Conservation (phyloP, 2,888 invertebrate genomes). For the Cylindroiulus punctatus region DNA sequence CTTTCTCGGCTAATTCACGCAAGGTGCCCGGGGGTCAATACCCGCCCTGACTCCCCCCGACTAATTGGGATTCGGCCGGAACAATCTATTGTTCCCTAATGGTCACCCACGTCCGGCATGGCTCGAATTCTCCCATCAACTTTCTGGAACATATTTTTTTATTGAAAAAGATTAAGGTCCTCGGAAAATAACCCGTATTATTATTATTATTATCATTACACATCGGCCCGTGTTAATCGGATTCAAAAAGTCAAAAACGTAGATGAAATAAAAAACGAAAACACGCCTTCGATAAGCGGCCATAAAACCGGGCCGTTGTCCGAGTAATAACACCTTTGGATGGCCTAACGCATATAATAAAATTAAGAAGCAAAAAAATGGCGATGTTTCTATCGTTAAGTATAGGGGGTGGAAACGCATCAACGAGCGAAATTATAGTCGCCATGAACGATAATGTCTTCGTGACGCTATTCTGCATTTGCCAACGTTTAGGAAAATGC, state of each 20-base stretch:
- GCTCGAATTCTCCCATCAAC: not conserved
- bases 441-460: not conserved
- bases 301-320: conserved; percentile 1
- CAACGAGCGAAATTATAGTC: not conserved
- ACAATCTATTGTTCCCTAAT: conserved; percentile 28
- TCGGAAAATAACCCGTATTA: conserved; percentile 9
- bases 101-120: conserved; percentile 22
- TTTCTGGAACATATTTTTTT: not conserved
- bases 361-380: not conserved
- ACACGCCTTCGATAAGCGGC: not conserved
- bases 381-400: not conserved
- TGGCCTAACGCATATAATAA: not conserved
- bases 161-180: not conserved
- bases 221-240: not conserved
- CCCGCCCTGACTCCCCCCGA: not conserved
- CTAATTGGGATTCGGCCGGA: conserved; percentile 16
- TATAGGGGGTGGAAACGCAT: not conserved
- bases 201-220: conserved; percentile 19
- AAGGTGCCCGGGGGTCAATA: not conserved
- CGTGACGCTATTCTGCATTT: not conserved
- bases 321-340: not conserved
- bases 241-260: not conserved
- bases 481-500: not conserved
- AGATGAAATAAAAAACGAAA: not conserved
- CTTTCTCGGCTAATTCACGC: not conserved